A percentile compares a stretch with the other conserved stretches of the same genome.
These are phyloP conservation scores for Clarias pachynema DNA, from an alignment of 2,797 vertebrate species.

Conservation along the genomic window DNA sequence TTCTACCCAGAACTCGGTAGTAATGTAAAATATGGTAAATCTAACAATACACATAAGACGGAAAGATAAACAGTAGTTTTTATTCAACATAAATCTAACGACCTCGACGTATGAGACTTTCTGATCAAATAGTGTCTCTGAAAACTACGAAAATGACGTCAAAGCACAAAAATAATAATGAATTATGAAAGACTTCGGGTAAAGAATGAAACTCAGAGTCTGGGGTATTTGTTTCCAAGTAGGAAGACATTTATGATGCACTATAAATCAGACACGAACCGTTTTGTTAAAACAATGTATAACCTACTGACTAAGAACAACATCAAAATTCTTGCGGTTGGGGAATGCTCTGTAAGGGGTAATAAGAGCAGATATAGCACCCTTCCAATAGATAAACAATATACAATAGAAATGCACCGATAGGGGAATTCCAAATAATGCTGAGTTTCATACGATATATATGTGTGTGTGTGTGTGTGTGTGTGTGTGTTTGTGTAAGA, in stretches of 20 bases:
- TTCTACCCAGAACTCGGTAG: background rate
- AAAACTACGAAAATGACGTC: background rate
- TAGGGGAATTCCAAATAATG: conserved; percentile 22
- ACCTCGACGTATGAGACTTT: background rate
- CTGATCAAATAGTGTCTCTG: too few relatives aligned
- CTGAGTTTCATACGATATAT: conserved; percentile 23
- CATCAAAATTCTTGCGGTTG: background rate
- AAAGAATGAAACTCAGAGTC: conserved; percentile 5
- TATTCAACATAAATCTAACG: background rate
- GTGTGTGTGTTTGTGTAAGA: too few relatives aligned
- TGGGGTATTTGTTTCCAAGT: background rate
- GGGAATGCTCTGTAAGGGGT: background rate
- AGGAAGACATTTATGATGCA: background rate
- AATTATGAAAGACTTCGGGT: background rate
- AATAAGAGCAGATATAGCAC: conserved; percentile 8
- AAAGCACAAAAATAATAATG: background rate
- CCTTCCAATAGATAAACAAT: conserved; percentile 7
- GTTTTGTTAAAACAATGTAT: background rate
- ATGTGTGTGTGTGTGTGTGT: too few relatives aligned
- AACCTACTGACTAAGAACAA: background rate
- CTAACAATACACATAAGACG: background rate
- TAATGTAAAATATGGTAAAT: background rate
- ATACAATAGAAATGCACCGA: background rate
- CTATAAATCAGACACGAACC: background rate
- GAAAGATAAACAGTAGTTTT: background rate